Conservation (phyloP, 2,797 vertebrate species). For the Anguilla pacifica region DNA sequence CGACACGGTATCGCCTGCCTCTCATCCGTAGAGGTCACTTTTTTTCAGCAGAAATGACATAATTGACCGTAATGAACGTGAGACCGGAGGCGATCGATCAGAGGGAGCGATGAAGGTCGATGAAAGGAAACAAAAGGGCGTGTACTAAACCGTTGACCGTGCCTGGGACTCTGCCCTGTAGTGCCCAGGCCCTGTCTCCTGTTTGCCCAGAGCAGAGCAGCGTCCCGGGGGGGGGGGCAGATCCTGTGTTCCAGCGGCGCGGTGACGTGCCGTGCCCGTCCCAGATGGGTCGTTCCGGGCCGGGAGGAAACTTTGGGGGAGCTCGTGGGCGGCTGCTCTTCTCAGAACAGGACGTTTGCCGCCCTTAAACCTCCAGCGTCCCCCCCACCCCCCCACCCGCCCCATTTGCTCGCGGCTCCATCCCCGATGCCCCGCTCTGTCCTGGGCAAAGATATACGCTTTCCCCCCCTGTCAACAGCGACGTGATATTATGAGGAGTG, state of each 20-base stretch:
- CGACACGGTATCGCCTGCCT: neutral
- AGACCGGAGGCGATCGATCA: neutral
- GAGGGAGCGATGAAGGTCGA: neutral
- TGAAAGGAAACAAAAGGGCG: neutral
- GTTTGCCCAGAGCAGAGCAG: neutral
- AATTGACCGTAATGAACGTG: neutral
- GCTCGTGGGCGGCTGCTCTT: conserved; percentile 26
- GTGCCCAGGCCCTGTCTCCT: conserved; percentile 17
- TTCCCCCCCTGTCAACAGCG: conserved; percentile 46
- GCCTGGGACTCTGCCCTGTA: neutral
- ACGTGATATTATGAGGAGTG: conserved; percentile 28
- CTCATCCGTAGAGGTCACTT: neutral
- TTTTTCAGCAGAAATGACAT: neutral
- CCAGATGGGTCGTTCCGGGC: conserved; percentile 2
- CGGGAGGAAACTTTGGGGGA: conserved; percentile 22
- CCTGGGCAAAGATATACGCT: conserved; percentile 33
- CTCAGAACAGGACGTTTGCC: conserved; percentile 28
- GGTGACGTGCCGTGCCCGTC: neutral
- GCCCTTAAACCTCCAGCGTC: neutral
- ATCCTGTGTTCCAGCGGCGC: conserved; percentile 22
- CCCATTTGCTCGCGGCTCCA: neutral
- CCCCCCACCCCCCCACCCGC: neutral
- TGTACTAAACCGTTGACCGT: neutral
- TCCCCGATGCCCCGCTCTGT: neutral
- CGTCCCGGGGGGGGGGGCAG: neutral